These are phyloP conservation scores for Cyrtonyx montezumae DNA, from an alignment of 2,113 vertebrate species.

Conservation along the genomic window DNA sequence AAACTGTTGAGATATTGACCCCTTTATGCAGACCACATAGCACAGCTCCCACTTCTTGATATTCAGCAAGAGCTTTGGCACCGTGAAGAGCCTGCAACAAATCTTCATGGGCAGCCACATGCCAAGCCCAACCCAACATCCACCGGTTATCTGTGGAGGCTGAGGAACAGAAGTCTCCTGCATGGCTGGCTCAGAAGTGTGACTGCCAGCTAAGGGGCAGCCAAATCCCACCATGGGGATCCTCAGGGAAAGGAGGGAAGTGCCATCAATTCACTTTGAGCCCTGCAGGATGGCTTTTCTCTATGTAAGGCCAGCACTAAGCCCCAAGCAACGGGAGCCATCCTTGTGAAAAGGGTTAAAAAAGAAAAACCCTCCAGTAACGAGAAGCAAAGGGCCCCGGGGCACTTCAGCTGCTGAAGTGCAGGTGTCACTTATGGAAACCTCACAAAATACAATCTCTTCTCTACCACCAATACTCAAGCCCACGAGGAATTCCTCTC, in stretches of 20 bases:
- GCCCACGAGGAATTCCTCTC: slow-evolving; percentile 54
- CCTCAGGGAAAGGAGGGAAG: neutral
- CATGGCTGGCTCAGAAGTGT: neutral
- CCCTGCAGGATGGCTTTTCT: neutral
- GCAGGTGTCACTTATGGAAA: slow-evolving; percentile 61
- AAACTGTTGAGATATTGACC: neutral
- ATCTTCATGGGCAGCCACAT: neutral
- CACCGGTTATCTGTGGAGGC: neutral
- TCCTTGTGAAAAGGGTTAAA: slow-evolving; percentile 7
- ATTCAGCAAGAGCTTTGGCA: neutral
- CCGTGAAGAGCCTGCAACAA: neutral
- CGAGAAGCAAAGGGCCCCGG: neutral
- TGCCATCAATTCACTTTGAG: accelerated
- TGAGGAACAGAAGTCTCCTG: neutral
- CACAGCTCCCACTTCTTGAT: neutral
- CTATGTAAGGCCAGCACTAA: neutral
- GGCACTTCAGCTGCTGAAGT: slow-evolving; percentile 47
- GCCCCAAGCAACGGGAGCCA: neutral
- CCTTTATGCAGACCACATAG: neutral
- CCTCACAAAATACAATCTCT: slow-evolving; percentile 11
- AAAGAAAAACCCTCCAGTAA: neutral
- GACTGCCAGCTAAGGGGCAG: neutral
- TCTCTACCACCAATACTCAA: slow-evolving; percentile 5
- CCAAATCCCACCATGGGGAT: neutral
- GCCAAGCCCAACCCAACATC: neutral